Evolutionary conservation across 2,888 invertebrate genomes (phyloP).

Genomic region (Aspidiotus rigidus): DNA sequence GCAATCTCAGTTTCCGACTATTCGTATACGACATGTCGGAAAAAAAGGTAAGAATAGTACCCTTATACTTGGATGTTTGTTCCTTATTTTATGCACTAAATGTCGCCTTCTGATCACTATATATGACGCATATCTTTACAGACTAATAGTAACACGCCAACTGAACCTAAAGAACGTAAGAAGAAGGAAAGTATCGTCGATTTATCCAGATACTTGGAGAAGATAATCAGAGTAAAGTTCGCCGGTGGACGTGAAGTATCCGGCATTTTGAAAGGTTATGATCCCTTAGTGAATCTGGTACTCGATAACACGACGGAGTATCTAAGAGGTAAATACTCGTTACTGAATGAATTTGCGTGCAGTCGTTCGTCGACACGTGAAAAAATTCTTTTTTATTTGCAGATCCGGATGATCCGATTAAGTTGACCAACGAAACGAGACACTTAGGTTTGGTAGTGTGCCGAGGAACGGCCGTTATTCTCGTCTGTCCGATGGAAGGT

Average conservation of each 20-base stretch:
- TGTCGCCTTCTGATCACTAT: too few species aligned
- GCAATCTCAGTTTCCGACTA: too few species aligned
- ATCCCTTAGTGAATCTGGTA: conserved; percentile 91
- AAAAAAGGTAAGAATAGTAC: too few species aligned
- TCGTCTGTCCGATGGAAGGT: conserved; percentile 96
- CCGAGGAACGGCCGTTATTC: conserved; percentile 93
- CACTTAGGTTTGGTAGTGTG: conserved; percentile 93
- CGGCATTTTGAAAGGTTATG: conserved; percentile 91
- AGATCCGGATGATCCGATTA: conserved; percentile 97
- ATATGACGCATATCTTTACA: neutral
- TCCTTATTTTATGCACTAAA: too few species aligned
- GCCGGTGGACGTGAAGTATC: conserved; percentile 95
- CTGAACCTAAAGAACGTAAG: conserved; percentile 59
- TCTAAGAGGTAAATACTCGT: conserved; percentile 58
- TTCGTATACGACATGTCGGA: too few species aligned
- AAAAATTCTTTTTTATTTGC: conserved; percentile 34
- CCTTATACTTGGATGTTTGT: too few species aligned
- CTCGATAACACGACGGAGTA: conserved; percentile 95
- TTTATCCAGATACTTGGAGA: conserved; percentile 92
- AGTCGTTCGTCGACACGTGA: too few species aligned
- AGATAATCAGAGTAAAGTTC: conserved; percentile 95
- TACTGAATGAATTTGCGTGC: neutral
- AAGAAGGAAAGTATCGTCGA: conserved; percentile 97
- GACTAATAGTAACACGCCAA: conserved; percentile 3
- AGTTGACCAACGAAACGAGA: conserved; percentile 89